These are phyloP conservation scores for Sicus ferrugineus DNA, from an alignment of 2,888 invertebrate species.

Conservation along the genomic window DNA sequence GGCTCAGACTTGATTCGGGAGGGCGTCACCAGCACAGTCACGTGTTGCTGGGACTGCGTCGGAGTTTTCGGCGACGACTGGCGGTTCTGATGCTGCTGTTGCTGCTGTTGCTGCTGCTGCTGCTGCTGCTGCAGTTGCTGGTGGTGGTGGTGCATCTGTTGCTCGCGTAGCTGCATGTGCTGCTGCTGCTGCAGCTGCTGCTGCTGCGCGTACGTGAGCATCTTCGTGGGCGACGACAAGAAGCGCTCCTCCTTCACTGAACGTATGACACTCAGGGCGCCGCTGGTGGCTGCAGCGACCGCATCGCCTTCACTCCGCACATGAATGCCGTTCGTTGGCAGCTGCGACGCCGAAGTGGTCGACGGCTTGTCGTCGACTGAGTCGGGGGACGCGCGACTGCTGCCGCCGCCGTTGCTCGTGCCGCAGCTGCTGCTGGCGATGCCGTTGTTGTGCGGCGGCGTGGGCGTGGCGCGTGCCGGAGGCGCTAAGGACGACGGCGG, in stretches of 20 bases:
- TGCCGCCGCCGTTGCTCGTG: slow-evolving; percentile 56
- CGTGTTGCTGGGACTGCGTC: slow-evolving; percentile 60
- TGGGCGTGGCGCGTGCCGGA: slow-evolving; percentile 48
- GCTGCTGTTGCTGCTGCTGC: slow-evolving; percentile 51
- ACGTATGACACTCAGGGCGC: slow-evolving; percentile 62
- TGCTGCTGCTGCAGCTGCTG: slow-evolving; percentile 52
- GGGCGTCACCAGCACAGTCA: slow-evolving; percentile 67
- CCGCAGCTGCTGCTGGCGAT: slow-evolving; percentile 52
- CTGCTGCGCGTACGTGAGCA: slow-evolving; percentile 57
- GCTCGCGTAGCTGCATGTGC: slow-evolving; percentile 50
- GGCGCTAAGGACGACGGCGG: slow-evolving; percentile 36
- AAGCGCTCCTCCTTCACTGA: slow-evolving; percentile 63
- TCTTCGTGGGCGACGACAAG: slow-evolving; percentile 60
- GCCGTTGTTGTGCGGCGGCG: slow-evolving; percentile 60
- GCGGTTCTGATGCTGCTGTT: slow-evolving; percentile 45
- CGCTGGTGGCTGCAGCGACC: slow-evolving; percentile 38
- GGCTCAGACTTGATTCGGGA: slow-evolving; percentile 64
- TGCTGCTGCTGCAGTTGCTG: slow-evolving; percentile 50
- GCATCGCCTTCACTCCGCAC: slow-evolving; percentile 34
- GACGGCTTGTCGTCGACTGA: slow-evolving; percentile 62
- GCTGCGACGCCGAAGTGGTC: slow-evolving; percentile 50
- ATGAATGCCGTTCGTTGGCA: slow-evolving; percentile 54
- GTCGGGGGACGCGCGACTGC: slow-evolving; percentile 63
- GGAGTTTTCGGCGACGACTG: slow-evolving; percentile 49
- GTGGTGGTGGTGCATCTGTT: slow-evolving; percentile 46